Conservation (phyloP, 2,113 vertebrate genomes). For the Leucopsar rothschildi region DNA sequence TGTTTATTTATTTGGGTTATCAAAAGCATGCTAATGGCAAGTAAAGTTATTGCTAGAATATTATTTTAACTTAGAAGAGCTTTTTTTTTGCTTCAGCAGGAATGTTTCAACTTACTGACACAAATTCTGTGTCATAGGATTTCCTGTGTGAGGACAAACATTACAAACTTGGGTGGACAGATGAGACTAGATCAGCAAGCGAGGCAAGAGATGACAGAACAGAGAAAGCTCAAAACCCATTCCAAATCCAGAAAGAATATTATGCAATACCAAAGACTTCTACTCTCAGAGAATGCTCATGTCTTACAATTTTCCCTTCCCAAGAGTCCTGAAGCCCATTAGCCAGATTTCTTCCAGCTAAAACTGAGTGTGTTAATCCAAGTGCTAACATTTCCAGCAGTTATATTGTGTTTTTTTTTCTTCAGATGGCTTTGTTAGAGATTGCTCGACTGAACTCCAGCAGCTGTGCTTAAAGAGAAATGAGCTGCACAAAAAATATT, state of each 20-base stretch:
- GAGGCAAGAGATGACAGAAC: background rate
- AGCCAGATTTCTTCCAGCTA: background rate
- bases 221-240: background rate
- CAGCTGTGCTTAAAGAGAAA: background rate
- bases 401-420: background rate
- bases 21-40: background rate
- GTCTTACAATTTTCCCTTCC: background rate
- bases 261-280: background rate
- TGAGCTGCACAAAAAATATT: background rate
- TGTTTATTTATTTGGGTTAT: background rate
- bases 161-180: background rate
- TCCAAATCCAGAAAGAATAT: background rate
- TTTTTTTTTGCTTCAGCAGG: background rate
- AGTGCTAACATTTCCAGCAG: background rate
- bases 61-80: background rate
- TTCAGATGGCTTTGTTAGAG: background rate
- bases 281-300: background rate
- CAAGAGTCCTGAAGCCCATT: background rate
- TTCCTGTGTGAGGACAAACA: background rate
- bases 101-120: background rate
- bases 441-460: background rate
- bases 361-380: constrained; percentile 1
- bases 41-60: background rate
- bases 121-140: background rate
- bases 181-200: background rate